phyloP scores from a whole-genome alignment of 2,113 vertebrate species.

The Phyllopteryx taeniolatus region DNA sequence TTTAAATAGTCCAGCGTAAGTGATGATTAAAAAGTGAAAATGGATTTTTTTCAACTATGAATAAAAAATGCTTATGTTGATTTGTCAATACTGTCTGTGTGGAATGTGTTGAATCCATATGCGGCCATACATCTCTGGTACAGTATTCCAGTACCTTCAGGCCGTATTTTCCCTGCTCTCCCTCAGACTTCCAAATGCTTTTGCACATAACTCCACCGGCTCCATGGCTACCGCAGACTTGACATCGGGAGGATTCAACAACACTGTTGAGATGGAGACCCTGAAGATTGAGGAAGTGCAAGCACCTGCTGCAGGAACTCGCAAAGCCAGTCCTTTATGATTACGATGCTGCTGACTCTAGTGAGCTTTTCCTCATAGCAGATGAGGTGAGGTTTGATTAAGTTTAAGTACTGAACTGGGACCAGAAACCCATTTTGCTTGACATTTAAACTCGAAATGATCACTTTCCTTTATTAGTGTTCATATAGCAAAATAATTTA shows the following conservation, averaged over 20 bases:
- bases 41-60: too few relatives aligned
- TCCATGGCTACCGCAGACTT: constrained; percentile 46
- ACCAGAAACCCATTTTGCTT: neutral
- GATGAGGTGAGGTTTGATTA: constrained; percentile 81
- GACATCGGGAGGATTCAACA: constrained; percentile 70
- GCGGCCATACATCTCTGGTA: neutral
- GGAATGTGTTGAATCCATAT: neutral
- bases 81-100: constrained; percentile 9
- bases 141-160: neutral
- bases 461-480: too few relatives aligned
- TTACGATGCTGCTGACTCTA: constrained; percentile 91
- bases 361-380: constrained; percentile 87
- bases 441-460: too few relatives aligned
- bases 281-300: constrained; percentile 87
- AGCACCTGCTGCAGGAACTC: constrained; percentile 85
- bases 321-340: constrained; percentile 94
- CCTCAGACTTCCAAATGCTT: constrained; percentile 84
- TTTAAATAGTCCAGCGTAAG: too few relatives aligned
- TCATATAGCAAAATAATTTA: too few relatives aligned
- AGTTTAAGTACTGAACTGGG: neutral
- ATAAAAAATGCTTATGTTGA: too few relatives aligned
- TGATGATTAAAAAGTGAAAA: too few relatives aligned
- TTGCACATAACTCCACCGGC: constrained; percentile 76
- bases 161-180: neutral
- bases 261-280: constrained; percentile 67